Base-by-base conservation (phyloP, 2,113 vertebrate species). In the Apteryx owenii region DNA sequence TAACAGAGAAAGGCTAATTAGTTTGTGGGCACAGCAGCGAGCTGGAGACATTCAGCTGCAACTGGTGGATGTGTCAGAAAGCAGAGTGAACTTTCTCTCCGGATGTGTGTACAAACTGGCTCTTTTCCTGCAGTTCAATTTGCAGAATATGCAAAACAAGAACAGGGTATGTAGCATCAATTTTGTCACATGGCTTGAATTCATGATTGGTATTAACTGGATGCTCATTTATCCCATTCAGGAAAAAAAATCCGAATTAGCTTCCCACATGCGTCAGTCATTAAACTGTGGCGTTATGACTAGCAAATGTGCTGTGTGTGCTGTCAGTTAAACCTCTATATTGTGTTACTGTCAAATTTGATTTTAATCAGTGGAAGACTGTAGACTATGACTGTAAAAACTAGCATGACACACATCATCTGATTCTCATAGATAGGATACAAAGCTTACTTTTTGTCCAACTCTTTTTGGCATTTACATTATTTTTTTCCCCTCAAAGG, bases 321-420 rank as follows among this genome's bases (percentile, higher is more conserved):
- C 97, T 97, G 94, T 92, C 97, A 80, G 81, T 97, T 86, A 94
- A 95, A 95, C 86, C 97, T 97, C 79, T 89, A 92, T 72, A 94
- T 97, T 96, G 96, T 94, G 81, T 80, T 94, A 80, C 96, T 97
- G 93, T 97, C 97, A 96, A 53, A 94, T 92, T 89, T 62, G 73
- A 96, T 98, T 95, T 92, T 92, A 90, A 88, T 98, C 98, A 97
- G 66, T 92, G 89, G 69, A 79, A 91, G 97, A 92, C 96, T 97
- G 91, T 95, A 98, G 98, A 97, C 97, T 97, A 65, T 93, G 95
- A 96, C 97, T 98, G 95, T 98, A 97, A 97, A 98, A 98, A 98
- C 97, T 97, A 92, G 83, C 95, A 95, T 97, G 96, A 97, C 95
- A 97, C 95, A 95, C 96, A 96, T 89, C 44, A 77, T 97, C 96